These are phyloP conservation scores for Rhingia rostrata DNA, from an alignment of 2,888 invertebrate species.

Conservation along the genomic window DNA sequence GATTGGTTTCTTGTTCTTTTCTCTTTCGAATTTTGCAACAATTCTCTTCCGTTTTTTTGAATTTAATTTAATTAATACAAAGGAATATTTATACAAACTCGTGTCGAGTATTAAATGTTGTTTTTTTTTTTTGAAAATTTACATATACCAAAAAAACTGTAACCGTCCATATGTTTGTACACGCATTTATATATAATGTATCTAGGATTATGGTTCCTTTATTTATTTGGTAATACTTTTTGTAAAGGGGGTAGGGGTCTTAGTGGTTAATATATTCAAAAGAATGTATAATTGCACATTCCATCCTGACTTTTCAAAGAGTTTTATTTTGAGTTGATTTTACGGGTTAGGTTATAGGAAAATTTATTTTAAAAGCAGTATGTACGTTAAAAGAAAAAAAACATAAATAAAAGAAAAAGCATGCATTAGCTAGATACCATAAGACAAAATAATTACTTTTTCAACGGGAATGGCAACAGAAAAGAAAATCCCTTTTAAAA, in stretches of 20 bases:
- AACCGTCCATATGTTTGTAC: slow-evolving; percentile 78
- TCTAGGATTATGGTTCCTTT: slow-evolving; percentile 77
- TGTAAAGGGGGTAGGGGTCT: slow-evolving; percentile 15
- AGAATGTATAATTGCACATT: slow-evolving; percentile 38
- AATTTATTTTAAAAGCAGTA: slow-evolving; percentile 39
- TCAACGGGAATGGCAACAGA: background rate
- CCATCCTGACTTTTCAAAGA: slow-evolving; percentile 38
- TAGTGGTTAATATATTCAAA: slow-evolving; percentile 58
- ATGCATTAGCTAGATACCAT: slow-evolving; percentile 51
- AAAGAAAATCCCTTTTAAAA: slow-evolving; percentile 40
- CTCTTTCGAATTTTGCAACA: slow-evolving; percentile 71
- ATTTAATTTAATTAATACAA: slow-evolving; percentile 26
- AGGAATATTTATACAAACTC: slow-evolving; percentile 57
- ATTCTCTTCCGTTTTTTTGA: slow-evolving; percentile 64
- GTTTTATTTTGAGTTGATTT: slow-evolving; percentile 54
- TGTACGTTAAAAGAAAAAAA: slow-evolving; percentile 4
- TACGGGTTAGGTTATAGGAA: slow-evolving; percentile 33
- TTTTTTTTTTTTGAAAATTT: slow-evolving; percentile 42
- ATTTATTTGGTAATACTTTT: slow-evolving; percentile 16
- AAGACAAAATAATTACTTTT: slow-evolving; percentile 14
- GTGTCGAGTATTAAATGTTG: slow-evolving; percentile 21
- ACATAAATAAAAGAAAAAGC: slow-evolving; percentile 31
- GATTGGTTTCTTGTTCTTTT: slow-evolving; percentile 66
- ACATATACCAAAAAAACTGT: slow-evolving; percentile 57
- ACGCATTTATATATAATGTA: slow-evolving; percentile 83